Evolutionary conservation across 2,888 invertebrate species (phyloP), one percentile per base, ranked within the genome.

Genomic region (Tryphoninae sp.): DNA sequence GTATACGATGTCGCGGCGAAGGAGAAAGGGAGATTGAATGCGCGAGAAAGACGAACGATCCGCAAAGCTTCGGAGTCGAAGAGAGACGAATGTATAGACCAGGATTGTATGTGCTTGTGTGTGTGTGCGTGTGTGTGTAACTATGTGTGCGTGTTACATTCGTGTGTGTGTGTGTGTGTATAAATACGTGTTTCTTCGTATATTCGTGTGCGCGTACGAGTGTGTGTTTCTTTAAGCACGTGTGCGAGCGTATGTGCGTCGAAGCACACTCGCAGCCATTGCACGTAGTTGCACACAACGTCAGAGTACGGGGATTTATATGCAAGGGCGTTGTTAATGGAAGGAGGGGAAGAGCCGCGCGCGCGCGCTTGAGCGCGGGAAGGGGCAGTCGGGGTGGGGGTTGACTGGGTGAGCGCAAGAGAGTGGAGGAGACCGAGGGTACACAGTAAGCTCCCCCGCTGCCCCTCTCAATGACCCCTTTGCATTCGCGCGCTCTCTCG

Each of bases 271-370:
- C 80, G 73, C 80, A 58, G 62, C 64, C 76, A 74, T 74, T 64
- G 71, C 61, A 67, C 69, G 49, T 62, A 26, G 33, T 26, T 77
- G 68, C 64, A 62, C 80, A 86, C 88, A 87, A 86, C 86, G 84
- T 88, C 84, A 85, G 86, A 86, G 86, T 64, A 65, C 86, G 86
- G 65, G 90, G 90, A 92, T 92, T 92, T 91, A 92, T 92, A 91
- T 90, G 92, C 91, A 91, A 92, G 91, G 92, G 92, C 92, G 92
- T 91, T 91, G 91, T 91, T 92, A 91, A 91, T 91, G 90, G 90
- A 86, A 88, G 87, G 87, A 89, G 90, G 88, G 86, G 82, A 74
- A 80, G 72, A 67, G 67, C 61, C 53, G 81, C 69, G 82, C 77
- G 59, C 76, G 84, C 74, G 68, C 82, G 55, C 55, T 7, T 58